Percentiles rank a stretch among this genome's conserved stretches.
Conservation (phyloP, 2,797 vertebrate species). For the Pseudomugil tenellus region DNA sequence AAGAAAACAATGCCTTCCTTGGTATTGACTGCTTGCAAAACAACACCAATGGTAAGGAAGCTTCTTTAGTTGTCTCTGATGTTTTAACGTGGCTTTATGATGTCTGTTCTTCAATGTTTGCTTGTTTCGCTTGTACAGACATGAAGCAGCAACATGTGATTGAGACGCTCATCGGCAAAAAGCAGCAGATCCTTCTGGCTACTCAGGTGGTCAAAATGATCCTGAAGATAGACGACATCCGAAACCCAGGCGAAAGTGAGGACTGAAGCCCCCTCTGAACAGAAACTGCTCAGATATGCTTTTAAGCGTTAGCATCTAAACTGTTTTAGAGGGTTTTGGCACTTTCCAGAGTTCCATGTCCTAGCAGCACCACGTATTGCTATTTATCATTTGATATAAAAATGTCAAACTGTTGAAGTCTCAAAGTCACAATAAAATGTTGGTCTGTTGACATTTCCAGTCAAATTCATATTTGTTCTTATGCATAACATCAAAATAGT, state of each 20-base stretch:
- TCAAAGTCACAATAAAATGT: constrained; percentile 83
- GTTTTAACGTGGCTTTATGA: not conserved
- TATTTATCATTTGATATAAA: constrained; percentile 87
- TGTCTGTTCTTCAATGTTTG: not conserved
- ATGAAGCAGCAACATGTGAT: constrained; percentile 98
- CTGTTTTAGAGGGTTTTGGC: constrained; percentile 59
- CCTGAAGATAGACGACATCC: constrained; percentile 97
- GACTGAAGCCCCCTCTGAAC: constrained; percentile 80
- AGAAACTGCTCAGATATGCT: constrained; percentile 16
- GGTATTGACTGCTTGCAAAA: constrained; percentile 95
- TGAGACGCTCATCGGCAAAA: constrained; percentile 97
- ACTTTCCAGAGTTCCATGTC: constrained; percentile 69
- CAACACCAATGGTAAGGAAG: constrained; percentile 90
- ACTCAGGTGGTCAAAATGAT: constrained; percentile 99
- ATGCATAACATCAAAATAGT: not conserved
- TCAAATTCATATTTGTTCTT: not conserved
- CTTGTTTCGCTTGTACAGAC: constrained; percentile 79
- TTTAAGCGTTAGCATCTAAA: constrained; percentile 24
- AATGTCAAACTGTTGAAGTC: constrained; percentile 74
- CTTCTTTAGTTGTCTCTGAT: not conserved
- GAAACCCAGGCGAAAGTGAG: constrained; percentile 92
- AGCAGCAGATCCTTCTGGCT: constrained; percentile 95
- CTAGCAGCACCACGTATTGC: constrained; percentile 68
- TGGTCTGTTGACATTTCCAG: constrained; percentile 58
- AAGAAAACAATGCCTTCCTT: constrained; percentile 90